These are phyloP conservation scores for Drosophila yakuba DNA, from an alignment of 1,140 invertebrate species.

Conservation along the genomic window DNA sequence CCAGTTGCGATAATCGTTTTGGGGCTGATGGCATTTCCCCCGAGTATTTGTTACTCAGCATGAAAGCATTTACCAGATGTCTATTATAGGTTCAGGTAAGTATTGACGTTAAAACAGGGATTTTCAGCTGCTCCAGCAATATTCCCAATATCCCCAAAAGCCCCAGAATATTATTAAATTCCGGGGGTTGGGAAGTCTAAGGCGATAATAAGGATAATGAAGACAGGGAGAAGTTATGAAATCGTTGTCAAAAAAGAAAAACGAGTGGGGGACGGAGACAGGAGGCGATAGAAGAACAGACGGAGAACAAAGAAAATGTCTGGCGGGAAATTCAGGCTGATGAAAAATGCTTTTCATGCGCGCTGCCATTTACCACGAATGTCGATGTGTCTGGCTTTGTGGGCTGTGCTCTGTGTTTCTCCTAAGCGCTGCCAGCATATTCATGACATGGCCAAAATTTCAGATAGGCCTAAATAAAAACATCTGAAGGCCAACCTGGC, in stretches of 20 bases:
- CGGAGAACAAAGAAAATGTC: slow-evolving; percentile 74
- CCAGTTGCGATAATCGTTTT: slow-evolving; percentile 44
- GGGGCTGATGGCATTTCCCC: slow-evolving; percentile 20
- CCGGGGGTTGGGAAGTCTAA: slow-evolving; percentile 43
- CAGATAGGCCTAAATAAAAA: slow-evolving; percentile 66
- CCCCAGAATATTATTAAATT: slow-evolving; percentile 51
- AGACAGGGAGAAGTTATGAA: slow-evolving; percentile 78
- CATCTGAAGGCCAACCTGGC: slow-evolving; percentile 38
- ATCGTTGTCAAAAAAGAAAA: slow-evolving; percentile 54
- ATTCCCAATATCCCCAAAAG: slow-evolving; percentile 27
- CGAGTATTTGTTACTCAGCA: slow-evolving; percentile 7
- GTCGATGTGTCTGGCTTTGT: slow-evolving; percentile 53
- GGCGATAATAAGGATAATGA: slow-evolving; percentile 82
- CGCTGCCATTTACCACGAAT: slow-evolving; percentile 71
- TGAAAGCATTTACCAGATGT: slow-evolving; percentile 25
- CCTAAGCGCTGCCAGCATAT: slow-evolving; percentile 59
- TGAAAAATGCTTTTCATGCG: slow-evolving; percentile 82
- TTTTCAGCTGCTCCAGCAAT: slow-evolving; percentile 43
- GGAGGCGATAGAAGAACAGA: slow-evolving; percentile 1
- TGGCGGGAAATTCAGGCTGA: slow-evolving; percentile 78
- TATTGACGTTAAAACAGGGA: slow-evolving; percentile 18
- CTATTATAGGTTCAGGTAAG: slow-evolving; percentile 16
- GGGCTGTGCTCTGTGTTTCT: slow-evolving; percentile 26
- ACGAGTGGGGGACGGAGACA: slow-evolving; percentile 4
- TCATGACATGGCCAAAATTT: slow-evolving; percentile 75